phyloP scores from a whole-genome alignment of 35 echinoderm and acorn worm genomes.

The Apostichopus parvimensis region DNA sequence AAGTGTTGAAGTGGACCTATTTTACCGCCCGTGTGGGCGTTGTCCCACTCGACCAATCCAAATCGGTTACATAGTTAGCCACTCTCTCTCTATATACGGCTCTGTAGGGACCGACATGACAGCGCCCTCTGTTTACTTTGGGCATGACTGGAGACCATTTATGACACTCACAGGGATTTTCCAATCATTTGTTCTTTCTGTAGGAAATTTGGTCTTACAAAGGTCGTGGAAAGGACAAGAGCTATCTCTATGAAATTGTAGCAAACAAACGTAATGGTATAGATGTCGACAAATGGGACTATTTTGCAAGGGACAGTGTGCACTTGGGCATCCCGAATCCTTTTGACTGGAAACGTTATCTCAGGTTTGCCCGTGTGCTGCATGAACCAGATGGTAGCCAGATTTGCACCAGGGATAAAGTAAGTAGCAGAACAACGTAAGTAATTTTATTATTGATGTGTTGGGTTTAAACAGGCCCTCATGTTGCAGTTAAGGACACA shows the following conservation, averaged over 20 bases:
- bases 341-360: slow-evolving; percentile 83
- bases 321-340: slow-evolving; percentile 85
- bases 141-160: no score
- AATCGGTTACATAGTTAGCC: no score
- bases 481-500: no score
- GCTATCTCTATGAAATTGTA: slow-evolving; percentile 92
- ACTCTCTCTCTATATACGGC: no score
- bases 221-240: slow-evolving; percentile 72
- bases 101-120: no score
- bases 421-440: slow-evolving; percentile 54
- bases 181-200: neutral
- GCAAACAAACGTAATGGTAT: slow-evolving; percentile 95
- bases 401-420: slow-evolving; percentile 94
- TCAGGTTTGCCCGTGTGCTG: slow-evolving; percentile 88
- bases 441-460: no score
- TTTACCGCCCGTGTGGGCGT: no score
- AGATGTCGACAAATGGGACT: slow-evolving; percentile 97
- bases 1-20: no score
- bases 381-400: slow-evolving; percentile 69
- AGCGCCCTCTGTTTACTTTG: no score
- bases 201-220: slow-evolving; percentile 57
- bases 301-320: slow-evolving; percentile 90
- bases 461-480: no score
- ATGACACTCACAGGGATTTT: no score
- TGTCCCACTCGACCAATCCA: no score